These are phyloP conservation scores for Brachyhypopomus occidentalis DNA, from an alignment of 2,113 vertebrate species.

Conservation along the genomic window DNA sequence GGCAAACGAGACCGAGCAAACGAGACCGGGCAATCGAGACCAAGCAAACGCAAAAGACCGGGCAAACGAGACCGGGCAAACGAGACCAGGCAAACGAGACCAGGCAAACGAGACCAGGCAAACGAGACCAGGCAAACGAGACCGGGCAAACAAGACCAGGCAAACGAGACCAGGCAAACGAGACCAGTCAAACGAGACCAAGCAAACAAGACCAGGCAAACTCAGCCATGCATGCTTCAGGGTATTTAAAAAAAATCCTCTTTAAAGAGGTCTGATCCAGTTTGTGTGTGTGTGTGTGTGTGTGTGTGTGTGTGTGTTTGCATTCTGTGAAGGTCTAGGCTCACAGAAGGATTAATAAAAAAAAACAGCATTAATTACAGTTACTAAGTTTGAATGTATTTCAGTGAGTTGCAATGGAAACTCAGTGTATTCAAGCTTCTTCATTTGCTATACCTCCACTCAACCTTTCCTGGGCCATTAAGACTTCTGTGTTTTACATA, in stretches of 20 bases:
- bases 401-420: conserved; percentile 30
- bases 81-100: too few relatives aligned
- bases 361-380: conserved; percentile 35
- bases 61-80: too few relatives aligned
- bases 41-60: too few relatives aligned
- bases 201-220: too few relatives aligned
- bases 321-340: not conserved
- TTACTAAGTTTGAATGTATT: conserved; percentile 37
- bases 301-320: not conserved
- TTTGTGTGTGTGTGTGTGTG: not conserved
- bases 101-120: too few relatives aligned
- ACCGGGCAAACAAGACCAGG: too few relatives aligned
- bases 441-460: conserved; percentile 17
- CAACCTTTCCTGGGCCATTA: conserved; percentile 17
- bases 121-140: too few relatives aligned
- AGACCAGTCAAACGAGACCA: too few relatives aligned
- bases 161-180: too few relatives aligned
- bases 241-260: not conserved
- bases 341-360: conserved; percentile 12
- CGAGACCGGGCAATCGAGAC: too few relatives aligned
- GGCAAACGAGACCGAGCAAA: too few relatives aligned
- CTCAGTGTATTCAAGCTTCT: conserved; percentile 32
- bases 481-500: not conserved
- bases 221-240: not conserved
- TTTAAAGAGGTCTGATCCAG: not conserved